Conservation (phyloP, 1,140 invertebrate genomes). For the Eubasilissa regina region DNA sequence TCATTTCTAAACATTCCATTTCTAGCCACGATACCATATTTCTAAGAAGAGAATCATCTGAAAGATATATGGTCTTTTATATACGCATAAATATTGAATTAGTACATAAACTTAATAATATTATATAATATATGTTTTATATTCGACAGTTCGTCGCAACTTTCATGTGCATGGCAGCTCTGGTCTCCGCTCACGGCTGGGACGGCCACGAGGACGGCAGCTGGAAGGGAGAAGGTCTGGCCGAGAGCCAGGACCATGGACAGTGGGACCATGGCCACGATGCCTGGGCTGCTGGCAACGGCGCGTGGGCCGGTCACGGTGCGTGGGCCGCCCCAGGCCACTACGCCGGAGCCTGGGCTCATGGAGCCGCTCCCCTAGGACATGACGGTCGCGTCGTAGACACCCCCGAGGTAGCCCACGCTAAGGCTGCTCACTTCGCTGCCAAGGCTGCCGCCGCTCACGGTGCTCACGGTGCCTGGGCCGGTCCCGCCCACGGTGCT, state of each 20-base stretch:
- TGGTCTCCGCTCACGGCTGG: conserved; percentile 7
- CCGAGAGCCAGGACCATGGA: conserved; percentile 35
- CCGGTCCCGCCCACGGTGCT: conserved; percentile 62
- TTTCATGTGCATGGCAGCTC: conserved; percentile 25
- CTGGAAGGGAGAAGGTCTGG: conserved; percentile 30
- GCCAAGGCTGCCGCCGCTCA: conserved; percentile 26
- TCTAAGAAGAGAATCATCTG: no score
- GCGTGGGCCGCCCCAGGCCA: conserved; percentile 26
- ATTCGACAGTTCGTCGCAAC: conserved; percentile 11
- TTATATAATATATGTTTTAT: conserved; percentile 6
- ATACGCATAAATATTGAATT: no score
- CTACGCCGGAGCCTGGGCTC: conserved; percentile 45
- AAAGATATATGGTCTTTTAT: no score
- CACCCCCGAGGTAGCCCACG: conserved; percentile 55
- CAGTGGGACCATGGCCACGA: conserved; percentile 25
- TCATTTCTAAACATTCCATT: no score
- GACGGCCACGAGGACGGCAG: conserved; percentile 7
- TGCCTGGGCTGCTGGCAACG: conserved; percentile 30
- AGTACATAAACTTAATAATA: no score
- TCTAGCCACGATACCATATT: no score
- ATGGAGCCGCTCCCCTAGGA: conserved; percentile 49
- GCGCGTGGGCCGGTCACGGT: conserved; percentile 25
- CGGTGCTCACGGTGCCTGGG: conserved; percentile 27
- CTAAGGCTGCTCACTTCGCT: conserved; percentile 52
- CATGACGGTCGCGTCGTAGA: conserved; percentile 56